Conservation (phyloP, 2,888 invertebrate genomes). For the Muscina levida region DNA sequence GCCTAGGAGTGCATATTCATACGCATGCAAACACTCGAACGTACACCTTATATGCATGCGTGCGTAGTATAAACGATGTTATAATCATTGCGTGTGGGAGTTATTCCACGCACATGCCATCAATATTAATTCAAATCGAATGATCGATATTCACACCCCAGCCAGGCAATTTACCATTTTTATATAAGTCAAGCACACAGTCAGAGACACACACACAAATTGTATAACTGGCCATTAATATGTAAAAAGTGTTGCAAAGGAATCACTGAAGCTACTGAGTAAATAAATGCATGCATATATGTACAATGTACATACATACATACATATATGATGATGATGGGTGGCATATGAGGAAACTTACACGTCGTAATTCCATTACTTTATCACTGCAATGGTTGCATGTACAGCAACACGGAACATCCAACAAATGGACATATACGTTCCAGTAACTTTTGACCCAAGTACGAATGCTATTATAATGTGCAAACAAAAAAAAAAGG, state of each 20-base stretch:
- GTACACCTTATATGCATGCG: no score
- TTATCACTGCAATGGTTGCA: conserved; percentile 11
- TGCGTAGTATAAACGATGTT: no score
- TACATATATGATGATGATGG: neutral
- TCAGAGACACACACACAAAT: neutral
- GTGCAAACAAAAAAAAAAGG: conserved; percentile 9
- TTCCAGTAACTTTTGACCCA: conserved; percentile 58
- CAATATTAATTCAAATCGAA: neutral
- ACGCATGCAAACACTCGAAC: neutral
- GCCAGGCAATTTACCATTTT: neutral
- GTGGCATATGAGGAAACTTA: neutral
- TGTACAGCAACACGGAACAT: conserved; percentile 17
- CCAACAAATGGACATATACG: conserved; percentile 35
- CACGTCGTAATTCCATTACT: neutral
- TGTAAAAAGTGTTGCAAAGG: conserved; percentile 15
- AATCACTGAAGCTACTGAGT: neutral
- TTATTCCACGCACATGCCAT: neutral
- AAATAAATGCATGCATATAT: neutral
- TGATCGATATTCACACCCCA: neutral
- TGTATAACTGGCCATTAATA: conserved; percentile 5
- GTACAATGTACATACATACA: no score
- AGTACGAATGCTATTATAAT: neutral
- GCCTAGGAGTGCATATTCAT: neutral
- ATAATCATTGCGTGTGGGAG: neutral
- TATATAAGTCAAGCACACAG: neutral